These are phyloP conservation scores for Rhea pennata DNA, from an alignment of 2,113 vertebrate species.

Conservation along the genomic window DNA sequence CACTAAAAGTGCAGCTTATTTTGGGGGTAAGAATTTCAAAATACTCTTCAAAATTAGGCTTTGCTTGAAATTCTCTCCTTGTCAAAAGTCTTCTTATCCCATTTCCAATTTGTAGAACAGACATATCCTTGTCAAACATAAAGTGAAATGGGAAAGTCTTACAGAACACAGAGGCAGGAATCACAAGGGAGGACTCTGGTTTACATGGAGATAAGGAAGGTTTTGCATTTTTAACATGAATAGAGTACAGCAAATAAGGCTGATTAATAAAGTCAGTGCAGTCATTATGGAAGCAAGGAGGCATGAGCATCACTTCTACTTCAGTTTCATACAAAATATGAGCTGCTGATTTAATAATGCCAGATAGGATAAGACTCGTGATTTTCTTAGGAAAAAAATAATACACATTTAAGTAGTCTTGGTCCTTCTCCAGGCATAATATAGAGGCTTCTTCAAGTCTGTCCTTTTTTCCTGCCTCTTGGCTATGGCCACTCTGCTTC, in stretches of 20 bases:
- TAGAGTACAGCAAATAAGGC: constrained; percentile 90
- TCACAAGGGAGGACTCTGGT: constrained; percentile 89
- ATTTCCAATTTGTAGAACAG: constrained; percentile 91
- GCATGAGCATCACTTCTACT: constrained; percentile 87
- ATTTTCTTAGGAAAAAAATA: constrained; percentile 91
- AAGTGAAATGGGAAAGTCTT: constrained; percentile 97
- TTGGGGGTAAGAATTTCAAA: constrained; percentile 91
- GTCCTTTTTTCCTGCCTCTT: constrained; percentile 75
- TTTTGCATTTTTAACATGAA: constrained; percentile 85
- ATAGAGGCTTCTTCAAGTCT: constrained; percentile 89
- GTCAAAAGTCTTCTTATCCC: constrained; percentile 89
- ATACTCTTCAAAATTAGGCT: constrained; percentile 88
- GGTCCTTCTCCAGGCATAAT: constrained; percentile 94
- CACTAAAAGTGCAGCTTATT: constrained; percentile 90
- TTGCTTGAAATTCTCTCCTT: constrained; percentile 86
- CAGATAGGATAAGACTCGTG: constrained; percentile 90
- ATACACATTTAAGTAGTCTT: constrained; percentile 90
- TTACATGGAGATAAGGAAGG: constrained; percentile 89
- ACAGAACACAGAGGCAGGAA: constrained; percentile 91
- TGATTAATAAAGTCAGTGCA: constrained; percentile 88
- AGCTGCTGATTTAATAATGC: constrained; percentile 93
- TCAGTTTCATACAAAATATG: constrained; percentile 86
- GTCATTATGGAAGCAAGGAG: constrained; percentile 80
- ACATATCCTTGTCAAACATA: constrained; percentile 93
- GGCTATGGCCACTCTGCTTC: constrained; percentile 86